Conservation (phyloP, 2,113 vertebrate species). For the Forbesichthys agassizii region DNA sequence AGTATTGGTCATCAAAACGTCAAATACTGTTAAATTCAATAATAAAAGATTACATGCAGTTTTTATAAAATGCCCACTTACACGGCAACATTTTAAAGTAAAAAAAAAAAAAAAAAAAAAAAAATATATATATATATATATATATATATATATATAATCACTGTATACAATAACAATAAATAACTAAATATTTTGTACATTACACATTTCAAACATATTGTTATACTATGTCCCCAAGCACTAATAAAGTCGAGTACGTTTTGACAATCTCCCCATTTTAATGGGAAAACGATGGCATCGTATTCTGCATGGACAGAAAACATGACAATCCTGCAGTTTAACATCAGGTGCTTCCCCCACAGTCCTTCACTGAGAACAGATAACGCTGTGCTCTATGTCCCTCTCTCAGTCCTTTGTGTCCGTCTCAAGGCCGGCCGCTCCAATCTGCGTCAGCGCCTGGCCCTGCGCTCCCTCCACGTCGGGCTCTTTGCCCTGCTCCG, state of each 20-base stretch:
- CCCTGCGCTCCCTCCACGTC: conserved; percentile 15
- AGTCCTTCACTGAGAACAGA: background rate
- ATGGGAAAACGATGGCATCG: conserved; percentile 2
- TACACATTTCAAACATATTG: background rate
- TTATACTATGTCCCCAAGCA: conserved; percentile 23
- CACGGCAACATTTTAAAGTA: conserved; percentile 14
- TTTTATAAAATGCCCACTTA: too few relatives aligned
- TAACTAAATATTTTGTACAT: conserved; percentile 13
- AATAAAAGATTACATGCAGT: background rate
- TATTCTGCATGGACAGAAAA: conserved; percentile 9
- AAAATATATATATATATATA: too few relatives aligned
- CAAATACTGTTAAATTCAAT: too few relatives aligned
- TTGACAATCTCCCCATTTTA: background rate
- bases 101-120: too few relatives aligned
- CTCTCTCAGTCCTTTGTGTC: conserved; percentile 25
- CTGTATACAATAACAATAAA: conserved; percentile 54
- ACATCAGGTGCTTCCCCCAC: conserved; percentile 3
- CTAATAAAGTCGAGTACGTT: conserved; percentile 34
- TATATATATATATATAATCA: conserved; percentile 27
- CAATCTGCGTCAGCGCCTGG: conserved; percentile 40
- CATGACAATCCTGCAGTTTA: conserved; percentile 33
- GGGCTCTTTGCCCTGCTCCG: conserved; percentile 26
- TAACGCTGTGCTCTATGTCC: background rate
- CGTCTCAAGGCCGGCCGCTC: background rate
- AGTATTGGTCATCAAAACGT: background rate